phyloP scores from a whole-genome alignment of 2,797 vertebrate genomes.

The Sebastes melanostomus region DNA sequence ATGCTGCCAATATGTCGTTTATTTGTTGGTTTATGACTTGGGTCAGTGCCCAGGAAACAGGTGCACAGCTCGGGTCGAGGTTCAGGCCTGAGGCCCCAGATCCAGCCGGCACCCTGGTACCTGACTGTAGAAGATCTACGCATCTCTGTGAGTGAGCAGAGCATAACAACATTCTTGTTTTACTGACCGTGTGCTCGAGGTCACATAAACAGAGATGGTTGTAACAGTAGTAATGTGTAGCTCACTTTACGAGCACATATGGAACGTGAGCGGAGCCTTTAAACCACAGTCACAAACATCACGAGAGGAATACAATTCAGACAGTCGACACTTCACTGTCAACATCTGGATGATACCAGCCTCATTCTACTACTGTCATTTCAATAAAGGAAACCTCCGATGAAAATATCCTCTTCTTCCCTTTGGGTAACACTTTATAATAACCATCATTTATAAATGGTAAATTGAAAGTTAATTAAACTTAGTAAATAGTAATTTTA shows the following conservation, averaged over 20 bases:
- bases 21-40: accelerated
- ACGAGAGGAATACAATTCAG: background rate
- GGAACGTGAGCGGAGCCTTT: background rate
- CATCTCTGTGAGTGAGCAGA: background rate
- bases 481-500: no score
- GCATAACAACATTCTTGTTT: background rate
- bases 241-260: background rate
- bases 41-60: no score
- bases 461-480: background rate
- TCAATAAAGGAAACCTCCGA: background rate
- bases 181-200: background rate
- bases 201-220: background rate
- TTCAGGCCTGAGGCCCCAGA: background rate
- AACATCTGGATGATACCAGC: background rate
- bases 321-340: background rate
- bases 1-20: background rate
- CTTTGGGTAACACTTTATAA: background rate
- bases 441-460: no score
- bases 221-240: background rate
- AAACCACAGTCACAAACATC: background rate
- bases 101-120: constrained; percentile 2
- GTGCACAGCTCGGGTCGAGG: no score
- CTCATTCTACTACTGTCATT: background rate
- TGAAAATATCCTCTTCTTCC: background rate
- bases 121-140: background rate